Evolutionary conservation across 2,113 vertebrate species (phyloP), one percentile per base, ranked within the genome.

Genomic region (Emydura subglobosa): DNA sequence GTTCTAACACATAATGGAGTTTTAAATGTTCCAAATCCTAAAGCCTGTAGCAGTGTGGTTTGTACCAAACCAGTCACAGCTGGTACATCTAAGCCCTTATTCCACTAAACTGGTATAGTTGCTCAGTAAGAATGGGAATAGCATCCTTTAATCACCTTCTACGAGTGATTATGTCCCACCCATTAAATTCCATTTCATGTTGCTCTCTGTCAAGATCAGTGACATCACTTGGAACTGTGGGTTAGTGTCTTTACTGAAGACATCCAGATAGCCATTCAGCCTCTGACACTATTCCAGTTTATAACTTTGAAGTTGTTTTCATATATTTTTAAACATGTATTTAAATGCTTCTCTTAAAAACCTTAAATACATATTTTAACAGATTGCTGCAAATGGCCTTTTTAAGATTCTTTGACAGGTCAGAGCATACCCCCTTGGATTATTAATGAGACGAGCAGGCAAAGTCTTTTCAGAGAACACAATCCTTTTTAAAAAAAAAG

Each of bases 341-440:
- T 78, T 78, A 78, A 78, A 78, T 27, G 47, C 21, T 27, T 78
- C 42, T 78, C 25, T 27, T 78, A 78, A 78, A 78, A 78, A 78
- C 74, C 25, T 47, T 47, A 78, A 78, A 78, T 78, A 78, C 74
- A 78, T 78, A 78, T 78, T 78, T 78, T 78, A 78, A 4, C 74
- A 90, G 57, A 54, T 86, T 93, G 49, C 76, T 90, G 85, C 79
- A 85, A 51, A 50, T 86, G 72, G 34, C 34, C 72, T 51, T 95
- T 92, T 39, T 78, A 94, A 90, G 89, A 89, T 82, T 85, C 79
- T 93, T 84, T 93, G 90, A 53, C 79, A 92, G 55, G 34, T 91
- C 82, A 95, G 78, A 93, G 83, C 24, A 68, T 16, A 87, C 59
- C 8, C 1, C 61, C 50, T 82, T 94, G 54, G 83, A 89, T 94